phyloP scores from a whole-genome alignment of 2,888 invertebrate species.

The Periphyllus acericola region DNA sequence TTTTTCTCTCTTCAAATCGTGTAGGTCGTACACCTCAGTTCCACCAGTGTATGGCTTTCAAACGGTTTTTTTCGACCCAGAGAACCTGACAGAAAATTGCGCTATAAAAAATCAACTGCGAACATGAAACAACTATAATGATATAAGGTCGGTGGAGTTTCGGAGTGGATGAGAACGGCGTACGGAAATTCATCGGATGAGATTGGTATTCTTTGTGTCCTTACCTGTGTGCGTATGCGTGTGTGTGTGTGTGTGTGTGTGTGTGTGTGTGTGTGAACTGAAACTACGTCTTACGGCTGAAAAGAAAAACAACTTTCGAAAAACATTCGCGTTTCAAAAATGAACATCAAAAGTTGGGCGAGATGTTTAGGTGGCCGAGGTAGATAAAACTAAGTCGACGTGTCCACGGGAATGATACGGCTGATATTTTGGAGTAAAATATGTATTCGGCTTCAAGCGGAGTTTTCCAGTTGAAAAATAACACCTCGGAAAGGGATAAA shows the following conservation, averaged over 20 bases:
- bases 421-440: background rate
- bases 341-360: background rate
- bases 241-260: background rate
- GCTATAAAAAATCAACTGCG: background rate
- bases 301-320: background rate
- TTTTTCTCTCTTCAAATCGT: too few relatives aligned
- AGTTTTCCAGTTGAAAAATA: background rate
- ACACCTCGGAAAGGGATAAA: background rate
- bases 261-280: background rate
- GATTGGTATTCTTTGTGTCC: too few relatives aligned
- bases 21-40: background rate
- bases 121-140: background rate
- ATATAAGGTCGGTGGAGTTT: background rate
- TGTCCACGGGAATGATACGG: background rate
- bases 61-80: background rate
- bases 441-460: background rate
- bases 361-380: background rate
- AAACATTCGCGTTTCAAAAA: slow-evolving; percentile 5
- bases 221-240: too few relatives aligned
- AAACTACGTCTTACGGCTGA: background rate
- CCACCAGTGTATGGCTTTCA: background rate
- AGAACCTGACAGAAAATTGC: background rate
- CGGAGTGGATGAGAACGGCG: background rate
- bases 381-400: background rate
- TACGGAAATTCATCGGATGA: background rate